Percentiles rank a stretch among this genome's conserved stretches.
Conservation (phyloP, 2,113 vertebrate genomes). For the Vulpes lagopus region DNA sequence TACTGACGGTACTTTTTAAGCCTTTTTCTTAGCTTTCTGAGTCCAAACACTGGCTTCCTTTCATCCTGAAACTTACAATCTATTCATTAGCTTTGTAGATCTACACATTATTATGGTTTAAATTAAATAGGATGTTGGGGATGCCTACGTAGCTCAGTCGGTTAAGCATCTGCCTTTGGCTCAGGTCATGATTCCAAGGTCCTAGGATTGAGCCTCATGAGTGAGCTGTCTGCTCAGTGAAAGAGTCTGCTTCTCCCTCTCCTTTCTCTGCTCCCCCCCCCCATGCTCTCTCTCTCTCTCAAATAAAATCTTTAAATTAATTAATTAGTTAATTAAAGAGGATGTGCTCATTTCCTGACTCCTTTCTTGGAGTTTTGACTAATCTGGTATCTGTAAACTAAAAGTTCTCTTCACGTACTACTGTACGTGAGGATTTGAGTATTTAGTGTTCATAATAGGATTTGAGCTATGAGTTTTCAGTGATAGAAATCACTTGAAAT, state of each 20-base stretch:
- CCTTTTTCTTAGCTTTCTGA: constrained; percentile 16
- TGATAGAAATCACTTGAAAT: constrained; percentile 51
- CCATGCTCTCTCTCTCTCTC: neutral
- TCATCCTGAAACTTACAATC: neutral
- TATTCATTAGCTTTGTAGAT: neutral
- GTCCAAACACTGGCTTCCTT: neutral
- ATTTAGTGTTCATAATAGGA: neutral
- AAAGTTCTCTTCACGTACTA: constrained; percentile 2
- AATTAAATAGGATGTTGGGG: constrained; percentile 23
- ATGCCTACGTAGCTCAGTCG: neutral
- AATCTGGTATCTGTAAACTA: constrained; percentile 2
- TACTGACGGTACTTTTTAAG: neutral
- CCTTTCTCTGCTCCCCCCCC: neutral
- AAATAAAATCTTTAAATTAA: neutral
- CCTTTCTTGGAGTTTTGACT: constrained; percentile 17
- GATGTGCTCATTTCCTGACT: neutral
- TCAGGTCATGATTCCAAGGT: neutral
- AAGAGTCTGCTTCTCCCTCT: neutral
- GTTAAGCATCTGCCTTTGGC: neutral
- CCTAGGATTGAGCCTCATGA: neutral
- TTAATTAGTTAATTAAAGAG: neutral
- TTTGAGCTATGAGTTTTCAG: constrained; percentile 48
- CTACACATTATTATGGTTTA: neutral
- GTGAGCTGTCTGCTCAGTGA: neutral
- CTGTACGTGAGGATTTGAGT: neutral